Evolutionary conservation across 1,140 invertebrate species (phyloP), one percentile per base, ranked within the genome.

Genomic region (Macrobrachium rosenbergii): DNA sequence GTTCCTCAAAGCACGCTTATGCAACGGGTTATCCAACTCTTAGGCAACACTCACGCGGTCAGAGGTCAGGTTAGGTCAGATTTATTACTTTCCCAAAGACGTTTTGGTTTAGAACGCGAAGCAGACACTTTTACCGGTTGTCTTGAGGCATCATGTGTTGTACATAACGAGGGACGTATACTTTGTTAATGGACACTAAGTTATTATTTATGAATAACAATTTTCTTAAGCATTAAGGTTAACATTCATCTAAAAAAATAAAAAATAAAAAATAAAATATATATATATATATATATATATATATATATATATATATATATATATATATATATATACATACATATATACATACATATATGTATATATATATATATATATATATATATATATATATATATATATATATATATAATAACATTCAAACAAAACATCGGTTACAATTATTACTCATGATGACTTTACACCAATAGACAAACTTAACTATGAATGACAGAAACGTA

Each of bases 231-330:
- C 14, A 73, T 73, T 16, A 2, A 73, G 19, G 2, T n/a, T 19
- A 19, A 73, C 2, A 73, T 21, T 21, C 28, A 73, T 21, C 1
- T 73, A 3, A 19, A 73, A 21, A 21, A 2, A 73, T 73, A 73
- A n/a, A 2, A 73, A 7, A 21, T 19, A 37, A 2, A 37, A 2
- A 2, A 37, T 19, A 21, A 5, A 73, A 5, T 73, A 73, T 73
- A 73, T 73, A 73, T 73, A 73, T 73, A 73, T 73, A 5, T 73
- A 73, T 73, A 73, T 73, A 73, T 73, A 73, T 73, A 73, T 73
- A 73, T 73, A 73, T 73, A 37, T 37, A 1, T 37, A 1, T 37
- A 37, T 37, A 37, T 37, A 37, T 37, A 37, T 37, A 37, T 37
- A 37, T 73, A 73, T 73, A 73, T 73, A 73, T 73, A 73, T 73